Percentiles rank a stretch among this genome's conserved stretches.
Conservation (phyloP, 2,888 invertebrate genomes). For the Limnephilus rhombicus region DNA sequence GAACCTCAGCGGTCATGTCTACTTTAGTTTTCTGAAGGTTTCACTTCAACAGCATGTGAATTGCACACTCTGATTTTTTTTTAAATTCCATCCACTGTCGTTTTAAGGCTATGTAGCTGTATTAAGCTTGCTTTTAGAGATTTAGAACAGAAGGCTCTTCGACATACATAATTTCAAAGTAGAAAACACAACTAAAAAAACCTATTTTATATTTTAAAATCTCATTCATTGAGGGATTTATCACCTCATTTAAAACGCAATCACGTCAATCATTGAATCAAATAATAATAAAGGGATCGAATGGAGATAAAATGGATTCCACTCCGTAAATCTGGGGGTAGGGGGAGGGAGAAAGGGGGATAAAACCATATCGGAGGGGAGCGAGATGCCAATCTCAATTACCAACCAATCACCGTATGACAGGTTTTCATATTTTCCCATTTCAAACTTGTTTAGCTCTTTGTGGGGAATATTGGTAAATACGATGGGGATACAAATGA, state of each 20-base stretch:
- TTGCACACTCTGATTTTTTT: too few relatives aligned
- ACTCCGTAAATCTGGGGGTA: slow-evolving; percentile 5
- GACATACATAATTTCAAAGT: too few relatives aligned
- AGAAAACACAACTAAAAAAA: neutral
- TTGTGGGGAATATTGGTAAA: slow-evolving; percentile 15
- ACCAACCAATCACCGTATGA: slow-evolving; percentile 63
- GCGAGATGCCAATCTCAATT: slow-evolving; percentile 64
- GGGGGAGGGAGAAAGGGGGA: neutral
- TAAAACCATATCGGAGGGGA: slow-evolving; percentile 14
- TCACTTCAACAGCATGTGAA: too few relatives aligned
- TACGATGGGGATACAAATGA: slow-evolving; percentile 8
- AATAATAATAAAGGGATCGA: slow-evolving; percentile 64
- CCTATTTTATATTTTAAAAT: neutral
- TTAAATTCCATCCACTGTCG: too few relatives aligned
- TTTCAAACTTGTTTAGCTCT: slow-evolving; percentile 41
- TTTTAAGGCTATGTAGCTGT: too few relatives aligned
- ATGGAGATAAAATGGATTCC: slow-evolving; percentile 43
- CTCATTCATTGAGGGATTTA: neutral
- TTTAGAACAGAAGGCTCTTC: too few relatives aligned
- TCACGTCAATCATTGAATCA: slow-evolving; percentile 66
- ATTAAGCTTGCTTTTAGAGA: too few relatives aligned
- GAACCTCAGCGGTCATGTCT: too few relatives aligned
- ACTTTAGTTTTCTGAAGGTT: too few relatives aligned
- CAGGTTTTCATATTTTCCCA: slow-evolving; percentile 62
- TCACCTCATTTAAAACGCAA: slow-evolving; percentile 58